Base-by-base conservation (phyloP, 2,888 invertebrate genomes). In the Scrobipalpa atriplicella region DNA sequence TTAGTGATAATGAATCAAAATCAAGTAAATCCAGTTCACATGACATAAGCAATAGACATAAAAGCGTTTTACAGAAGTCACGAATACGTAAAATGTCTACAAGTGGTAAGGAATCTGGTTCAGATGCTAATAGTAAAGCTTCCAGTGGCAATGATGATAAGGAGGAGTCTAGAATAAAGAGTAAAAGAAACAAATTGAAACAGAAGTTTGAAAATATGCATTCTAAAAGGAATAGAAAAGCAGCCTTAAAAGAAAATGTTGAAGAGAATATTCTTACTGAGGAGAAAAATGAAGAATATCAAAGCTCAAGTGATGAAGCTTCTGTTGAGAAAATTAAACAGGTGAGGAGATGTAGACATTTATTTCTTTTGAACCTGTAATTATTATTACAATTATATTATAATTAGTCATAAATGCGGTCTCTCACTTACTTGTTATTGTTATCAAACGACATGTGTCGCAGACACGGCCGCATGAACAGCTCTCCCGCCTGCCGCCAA, bases 191-290 rank as follows among this genome's bases (percentile, higher is more conserved):
- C 65, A 88, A 84, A 69, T 58, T 93, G 2, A 81, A 75, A 69
- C 76, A 89, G 21, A 93, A 90, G 70, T 92, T 92, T 68, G 79
- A 84, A 73, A 79, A 72, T 41, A 67, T 84, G 9, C 75, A 70
- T 36, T 80, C 82, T n/a, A 75, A 82, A 70, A 70, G 58, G 2
- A 83, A 80, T 69, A 72, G 68, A 2, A 18, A 41, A 56, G 2
- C 13, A 69, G 67, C 60, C 62, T 62, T 9, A 66, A 47, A 68
- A 13, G 66, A 67, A n/a, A 62, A 66, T 7, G 69, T 51, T 66
- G 70, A 68, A 21, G 56, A 67, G 16, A 41, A 39, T 29, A 5
- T n/a, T 9, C 38, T n/a, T 29, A 36, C 5, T 9, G 70, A 68
- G 16, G 62, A 67, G 16, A 29, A 16, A 2, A 70, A 64, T 63